Base-by-base conservation (phyloP, 2,797 vertebrate species). In the Champsocephalus esox region DNA sequence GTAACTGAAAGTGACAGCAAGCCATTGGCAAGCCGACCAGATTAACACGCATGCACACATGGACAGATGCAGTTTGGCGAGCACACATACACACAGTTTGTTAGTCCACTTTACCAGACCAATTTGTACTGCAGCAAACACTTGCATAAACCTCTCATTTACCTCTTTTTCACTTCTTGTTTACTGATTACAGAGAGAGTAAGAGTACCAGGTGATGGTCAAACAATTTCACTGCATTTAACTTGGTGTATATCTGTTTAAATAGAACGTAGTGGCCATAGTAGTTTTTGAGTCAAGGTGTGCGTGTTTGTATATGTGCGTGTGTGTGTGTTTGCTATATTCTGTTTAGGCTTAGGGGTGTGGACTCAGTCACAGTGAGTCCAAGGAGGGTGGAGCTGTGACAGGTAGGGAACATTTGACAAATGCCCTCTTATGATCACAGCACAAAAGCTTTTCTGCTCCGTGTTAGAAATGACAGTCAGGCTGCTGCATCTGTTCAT, bases 1-100 rank as follows among this genome's bases (percentile, higher is more conserved):
- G 81, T 96, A 96, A 95, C 91, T 92, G 85, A 83, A 88, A 89
- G 90, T 92, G 95, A 95, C 94, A 94, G 87, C 70, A 44, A 86
- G 86, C 89, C 73, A 87, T 71, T 93, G 92, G 92, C 91, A 93
- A 95, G 93, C 88, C 67, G 82, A 88, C 82, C 87, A 81, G 93
- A 78, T 54, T 44, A 63, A 58, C 66, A 24, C 24, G 2, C 21
- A 21, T 21, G 21, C 24, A 28, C 24, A 32, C 66, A 58, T 44
- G 32, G 51, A 54, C 28, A 48, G 77, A 62, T 59, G 58, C 66
- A 66, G 64, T 81, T 67, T 80, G 62, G 49, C 55, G 71, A 73
- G 70, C 56, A 73, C 76, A 74, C 74, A 81, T 77, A 63, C 66
- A 56, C 70, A 46, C 65, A 59, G 85, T 73, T 78, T 70, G 75